Conservation (phyloP, 1,140 invertebrate genomes). For the Bradysia coprophila region DNA sequence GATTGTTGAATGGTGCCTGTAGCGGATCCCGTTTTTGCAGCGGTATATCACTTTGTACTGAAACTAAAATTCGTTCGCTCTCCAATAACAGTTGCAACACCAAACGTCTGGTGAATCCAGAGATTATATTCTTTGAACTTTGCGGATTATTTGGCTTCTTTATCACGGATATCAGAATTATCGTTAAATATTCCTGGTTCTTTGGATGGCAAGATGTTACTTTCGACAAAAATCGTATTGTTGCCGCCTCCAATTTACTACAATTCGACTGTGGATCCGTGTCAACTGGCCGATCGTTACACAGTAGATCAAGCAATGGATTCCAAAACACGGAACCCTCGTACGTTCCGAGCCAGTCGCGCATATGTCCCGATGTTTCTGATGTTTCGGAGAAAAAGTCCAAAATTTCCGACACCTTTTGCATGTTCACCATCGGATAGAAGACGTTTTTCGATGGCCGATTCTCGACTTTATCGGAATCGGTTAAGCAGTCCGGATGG, state of each 20-base stretch:
- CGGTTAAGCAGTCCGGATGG: constrained; percentile 20
- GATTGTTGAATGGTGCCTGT: constrained; percentile 16
- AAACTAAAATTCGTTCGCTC: constrained; percentile 62
- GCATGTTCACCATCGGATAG: constrained; percentile 10
- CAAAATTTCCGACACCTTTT: constrained; percentile 39
- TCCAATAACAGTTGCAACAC: constrained; percentile 71
- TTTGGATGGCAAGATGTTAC: constrained; percentile 67
- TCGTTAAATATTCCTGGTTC: constrained; percentile 69
- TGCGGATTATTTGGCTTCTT: constrained; percentile 11
- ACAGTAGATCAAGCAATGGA: constrained; percentile 55
- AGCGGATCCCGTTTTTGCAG: constrained; percentile 14
- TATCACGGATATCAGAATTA: constrained; percentile 35
- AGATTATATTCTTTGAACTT: constrained; percentile 29
- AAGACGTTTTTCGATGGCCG: background rate
- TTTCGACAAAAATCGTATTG: constrained; percentile 53
- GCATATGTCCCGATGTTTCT: constrained; percentile 58
- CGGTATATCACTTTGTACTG: constrained; percentile 34
- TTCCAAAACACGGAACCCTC: constrained; percentile 70
- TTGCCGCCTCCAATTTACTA: constrained; percentile 45
- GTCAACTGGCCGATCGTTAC: constrained; percentile 28
- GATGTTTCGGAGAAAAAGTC: constrained; percentile 62
- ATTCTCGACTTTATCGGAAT: constrained; percentile 26
- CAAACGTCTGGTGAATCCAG: constrained; percentile 70
- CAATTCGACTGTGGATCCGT: constrained; percentile 33
- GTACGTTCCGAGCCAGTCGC: constrained; percentile 65